These are phyloP conservation scores for Phymorhynchus buccinoides DNA, from an alignment of 1,140 invertebrate genomes.

Conservation along the genomic window DNA sequence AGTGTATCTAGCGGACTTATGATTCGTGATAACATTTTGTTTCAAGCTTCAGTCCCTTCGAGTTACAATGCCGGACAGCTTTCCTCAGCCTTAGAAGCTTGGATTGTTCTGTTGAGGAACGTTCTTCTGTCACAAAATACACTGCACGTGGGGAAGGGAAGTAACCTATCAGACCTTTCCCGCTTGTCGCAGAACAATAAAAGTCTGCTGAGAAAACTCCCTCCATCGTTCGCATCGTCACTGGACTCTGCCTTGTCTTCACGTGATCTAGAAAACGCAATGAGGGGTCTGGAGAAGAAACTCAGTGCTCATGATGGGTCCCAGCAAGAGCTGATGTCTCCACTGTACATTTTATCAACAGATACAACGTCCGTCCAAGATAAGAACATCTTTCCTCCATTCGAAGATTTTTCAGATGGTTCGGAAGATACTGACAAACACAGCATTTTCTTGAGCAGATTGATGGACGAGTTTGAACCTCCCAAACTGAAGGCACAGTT, in stretches of 20 bases:
- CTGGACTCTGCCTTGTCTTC: neutral
- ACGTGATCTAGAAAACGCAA: neutral
- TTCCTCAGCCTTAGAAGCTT: neutral
- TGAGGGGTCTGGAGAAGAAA: neutral
- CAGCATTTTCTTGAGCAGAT: no score
- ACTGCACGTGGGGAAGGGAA: neutral
- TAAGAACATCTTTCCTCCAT: neutral
- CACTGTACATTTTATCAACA: neutral
- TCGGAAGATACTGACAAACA: no score
- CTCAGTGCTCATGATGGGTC: neutral
- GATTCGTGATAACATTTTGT: no score
- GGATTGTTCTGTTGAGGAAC: neutral
- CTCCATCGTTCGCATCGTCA: neutral
- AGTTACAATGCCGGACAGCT: neutral
- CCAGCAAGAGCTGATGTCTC: neutral
- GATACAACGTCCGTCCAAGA: neutral
- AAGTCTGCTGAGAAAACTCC: neutral
- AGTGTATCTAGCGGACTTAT: no score
- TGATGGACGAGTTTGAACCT: no score
- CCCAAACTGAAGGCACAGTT: no score
- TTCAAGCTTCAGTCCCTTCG: neutral
- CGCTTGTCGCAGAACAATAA: neutral
- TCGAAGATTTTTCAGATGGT: no score
- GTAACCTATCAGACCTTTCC: neutral
- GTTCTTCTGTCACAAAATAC: neutral